phyloP scores from a whole-genome alignment of 2,888 invertebrate species.

The Drosophila paramelanica region DNA sequence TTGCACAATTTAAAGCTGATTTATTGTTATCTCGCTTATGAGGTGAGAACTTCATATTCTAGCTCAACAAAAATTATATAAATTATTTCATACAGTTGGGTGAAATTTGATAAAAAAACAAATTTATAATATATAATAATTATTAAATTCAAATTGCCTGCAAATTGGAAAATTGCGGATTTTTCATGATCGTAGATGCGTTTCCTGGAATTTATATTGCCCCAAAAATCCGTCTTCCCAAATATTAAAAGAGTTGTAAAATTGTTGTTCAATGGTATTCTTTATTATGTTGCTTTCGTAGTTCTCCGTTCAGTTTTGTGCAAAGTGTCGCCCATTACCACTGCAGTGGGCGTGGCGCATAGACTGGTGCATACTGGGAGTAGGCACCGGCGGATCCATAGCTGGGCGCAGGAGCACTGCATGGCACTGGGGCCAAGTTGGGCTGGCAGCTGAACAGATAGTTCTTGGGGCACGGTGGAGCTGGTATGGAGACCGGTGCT shows the following conservation, averaged over 20 bases:
- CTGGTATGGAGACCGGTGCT: slow-evolving; percentile 66
- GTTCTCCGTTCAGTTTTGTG: not conserved
- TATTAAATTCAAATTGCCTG: too few species aligned
- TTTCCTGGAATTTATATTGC: too few species aligned
- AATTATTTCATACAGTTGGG: too few species aligned
- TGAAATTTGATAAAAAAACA: too few species aligned
- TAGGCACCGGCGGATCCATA: slow-evolving; percentile 81
- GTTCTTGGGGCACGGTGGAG: slow-evolving; percentile 80
- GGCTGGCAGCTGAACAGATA: slow-evolving; percentile 82
- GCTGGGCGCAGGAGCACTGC: slow-evolving; percentile 66
- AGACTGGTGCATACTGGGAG: slow-evolving; percentile 78
- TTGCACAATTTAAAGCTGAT: too few species aligned
- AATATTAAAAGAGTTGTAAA: not conserved
- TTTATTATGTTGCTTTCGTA: slow-evolving; percentile 28
- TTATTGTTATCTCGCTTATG: too few species aligned
- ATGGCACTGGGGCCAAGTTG: slow-evolving; percentile 77
- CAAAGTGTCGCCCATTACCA: slow-evolving; percentile 27
- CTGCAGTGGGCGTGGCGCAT: slow-evolving; percentile 56
- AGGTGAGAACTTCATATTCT: too few species aligned
- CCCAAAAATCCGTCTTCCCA: not conserved
- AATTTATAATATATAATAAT: too few species aligned
- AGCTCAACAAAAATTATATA: too few species aligned
- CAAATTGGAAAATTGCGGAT: too few species aligned
- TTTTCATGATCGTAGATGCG: too few species aligned
- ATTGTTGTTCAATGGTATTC: slow-evolving; percentile 9